Evolutionary conservation across 2,888 invertebrate species (phyloP), one percentile per base, ranked within the genome.

Genomic region (Adineta ricciae): DNA sequence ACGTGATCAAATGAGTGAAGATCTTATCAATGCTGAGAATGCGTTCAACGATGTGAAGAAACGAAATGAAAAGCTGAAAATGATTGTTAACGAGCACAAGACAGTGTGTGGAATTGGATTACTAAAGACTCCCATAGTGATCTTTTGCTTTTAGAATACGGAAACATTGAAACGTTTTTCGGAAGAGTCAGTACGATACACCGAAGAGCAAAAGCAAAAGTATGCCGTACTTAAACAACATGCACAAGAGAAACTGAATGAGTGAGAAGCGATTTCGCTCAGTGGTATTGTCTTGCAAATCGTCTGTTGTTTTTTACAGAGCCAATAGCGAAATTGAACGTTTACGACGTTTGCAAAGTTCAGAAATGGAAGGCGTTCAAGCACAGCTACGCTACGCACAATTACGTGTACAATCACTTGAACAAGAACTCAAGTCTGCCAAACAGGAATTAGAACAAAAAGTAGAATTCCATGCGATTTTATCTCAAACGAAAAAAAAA

Each of bases 301-400:
- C 32, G 16, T 19, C 19, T n/a, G 14, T 64, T 8, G 11, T 14
- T 27, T 27, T 11, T 56, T 27, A 27, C n/a, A 64, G 95, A 89
- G 94, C 94, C 52, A 96, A 95, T 91, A 93, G 93, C 88, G 96
- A 96, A 90, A 92, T 96, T 87, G 94, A 94, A 88, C 92, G 93
- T 94, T 87, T 89, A 84, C 87, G 88, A 86, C 93, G 93, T 88
- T 92, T 93, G 83, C 94, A 94, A 89, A 93, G 95, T 88, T 92
- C 93, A 84, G 96, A 97, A 90, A 93, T 94, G 86, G 93, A 94
- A 50, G 94, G 95, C 91, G 91, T 96, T 87, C 94, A 94, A 90
- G 96, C 96, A 32, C 93, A 95, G 91, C 92, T 95, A 86, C 95
- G 95, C 90, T 95, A 95, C 91, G 93, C 95, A 88, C 96, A 97